Evolutionary conservation across 2,797 vertebrate species (phyloP).

Genomic region (Tolypeutes matacus): DNA sequence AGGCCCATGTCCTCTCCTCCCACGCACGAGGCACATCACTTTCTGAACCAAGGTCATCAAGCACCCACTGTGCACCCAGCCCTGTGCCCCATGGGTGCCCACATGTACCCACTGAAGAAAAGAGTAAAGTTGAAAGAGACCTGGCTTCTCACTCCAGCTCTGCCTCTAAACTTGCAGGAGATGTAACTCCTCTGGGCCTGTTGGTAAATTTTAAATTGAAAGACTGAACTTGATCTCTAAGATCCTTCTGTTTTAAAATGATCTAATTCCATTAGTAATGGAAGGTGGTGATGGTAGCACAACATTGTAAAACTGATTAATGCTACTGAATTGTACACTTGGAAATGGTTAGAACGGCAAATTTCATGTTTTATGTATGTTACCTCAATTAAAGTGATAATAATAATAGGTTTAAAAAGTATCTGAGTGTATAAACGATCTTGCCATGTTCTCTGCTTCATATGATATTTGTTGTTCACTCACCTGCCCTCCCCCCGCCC

Average conservation of each 20-base stretch:
- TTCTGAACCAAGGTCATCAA: not conserved
- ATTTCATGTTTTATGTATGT: not conserved
- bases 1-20: not conserved
- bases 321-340: not conserved
- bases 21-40: rapidly evolving
- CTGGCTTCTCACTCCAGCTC: not conserved
- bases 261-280: not conserved
- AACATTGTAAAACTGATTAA: not conserved
- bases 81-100: not conserved
- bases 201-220: not conserved
- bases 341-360: not conserved
- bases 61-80: not conserved
- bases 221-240: not conserved
- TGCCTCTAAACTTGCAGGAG: not conserved
- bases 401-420: not conserved
- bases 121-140: too few species aligned
- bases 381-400: not conserved
- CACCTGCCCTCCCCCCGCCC: not conserved
- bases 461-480: not conserved
- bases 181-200: not conserved
- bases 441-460: not conserved
- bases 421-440: not conserved
- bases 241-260: not conserved
- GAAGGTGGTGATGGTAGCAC: not conserved
- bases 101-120: not conserved